Conservation (phyloP, 2,113 vertebrate genomes). For the Nicator chloris region DNA sequence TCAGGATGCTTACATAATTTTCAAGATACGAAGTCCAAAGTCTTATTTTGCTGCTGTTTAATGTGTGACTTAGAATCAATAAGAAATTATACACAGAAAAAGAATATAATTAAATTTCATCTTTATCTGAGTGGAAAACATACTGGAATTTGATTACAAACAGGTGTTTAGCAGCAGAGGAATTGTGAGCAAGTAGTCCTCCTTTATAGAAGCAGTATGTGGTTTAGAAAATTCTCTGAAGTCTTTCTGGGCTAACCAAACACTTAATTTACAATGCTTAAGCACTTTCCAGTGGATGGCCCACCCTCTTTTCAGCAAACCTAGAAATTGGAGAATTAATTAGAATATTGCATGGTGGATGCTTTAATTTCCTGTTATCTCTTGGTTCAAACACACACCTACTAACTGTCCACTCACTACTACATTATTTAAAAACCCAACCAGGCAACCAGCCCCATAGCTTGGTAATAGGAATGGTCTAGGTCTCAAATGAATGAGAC, state of each 20-base stretch:
- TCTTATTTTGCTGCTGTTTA: conserved; percentile 19
- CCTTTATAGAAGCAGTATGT: not conserved
- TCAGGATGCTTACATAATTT: not conserved
- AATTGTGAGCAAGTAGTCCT: not conserved
- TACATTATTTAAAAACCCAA: not conserved
- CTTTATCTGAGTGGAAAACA: not conserved
- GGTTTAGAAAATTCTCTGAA: not conserved
- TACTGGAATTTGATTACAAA: not conserved
- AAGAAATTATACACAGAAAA: not conserved
- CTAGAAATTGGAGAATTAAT: not conserved
- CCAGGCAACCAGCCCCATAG: not conserved
- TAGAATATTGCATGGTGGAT: not conserved
- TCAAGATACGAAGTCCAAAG: not conserved
- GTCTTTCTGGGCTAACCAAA: not conserved
- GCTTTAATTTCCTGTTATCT: not conserved
- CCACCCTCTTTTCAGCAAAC: not conserved
- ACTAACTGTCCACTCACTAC: not conserved
- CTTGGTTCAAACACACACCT: not conserved
- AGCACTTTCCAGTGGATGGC: not conserved
- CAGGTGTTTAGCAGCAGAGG: not conserved
- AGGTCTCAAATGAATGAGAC: not conserved
- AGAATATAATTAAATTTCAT: not conserved
- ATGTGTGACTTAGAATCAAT: not conserved
- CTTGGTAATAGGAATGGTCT: not conserved
- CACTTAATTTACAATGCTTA: not conserved